Evolutionary conservation across 2,113 vertebrate genomes (phyloP).

Genomic region (Gambusia affinis): DNA sequence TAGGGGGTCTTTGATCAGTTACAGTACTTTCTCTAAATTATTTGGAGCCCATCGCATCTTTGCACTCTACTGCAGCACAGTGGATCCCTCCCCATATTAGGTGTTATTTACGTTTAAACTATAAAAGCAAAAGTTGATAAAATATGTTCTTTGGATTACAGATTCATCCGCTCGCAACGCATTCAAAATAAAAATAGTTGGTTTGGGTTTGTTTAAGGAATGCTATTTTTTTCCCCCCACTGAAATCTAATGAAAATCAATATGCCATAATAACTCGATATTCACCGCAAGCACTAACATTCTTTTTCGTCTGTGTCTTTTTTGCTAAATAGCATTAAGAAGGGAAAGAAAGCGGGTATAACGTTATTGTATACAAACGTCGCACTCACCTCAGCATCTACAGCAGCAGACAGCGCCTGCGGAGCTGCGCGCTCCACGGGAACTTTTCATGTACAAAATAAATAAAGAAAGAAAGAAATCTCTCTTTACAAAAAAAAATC

Average conservation of each 20-base stretch:
- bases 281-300: neutral
- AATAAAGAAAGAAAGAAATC: conserved; percentile 7
- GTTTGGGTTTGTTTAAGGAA: neutral
- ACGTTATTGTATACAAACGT: conserved; percentile 14
- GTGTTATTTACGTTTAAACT: neutral
- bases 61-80: conserved; percentile 29
- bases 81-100: neutral
- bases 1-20: conserved; percentile 4
- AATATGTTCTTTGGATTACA: neutral
- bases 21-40: conserved; percentile 28
- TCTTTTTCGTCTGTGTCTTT: neutral
- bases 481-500: neutral
- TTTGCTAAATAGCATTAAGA: neutral
- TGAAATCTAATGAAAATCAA: neutral
- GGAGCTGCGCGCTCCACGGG: conserved; percentile 42
- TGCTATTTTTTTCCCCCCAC: neutral
- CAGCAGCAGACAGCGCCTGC: conserved; percentile 50
- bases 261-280: neutral
- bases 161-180: neutral
- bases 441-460: conserved; percentile 55
- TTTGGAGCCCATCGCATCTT: conserved; percentile 23
- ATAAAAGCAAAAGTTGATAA: neutral
- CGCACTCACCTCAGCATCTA: conserved; percentile 70
- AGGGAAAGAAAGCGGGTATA: neutral
- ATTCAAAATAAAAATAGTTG: neutral